Evolutionary conservation across 2,797 vertebrate species (phyloP), one percentile per base, ranked within the genome.

Genomic region (Mycteria americana): DNA sequence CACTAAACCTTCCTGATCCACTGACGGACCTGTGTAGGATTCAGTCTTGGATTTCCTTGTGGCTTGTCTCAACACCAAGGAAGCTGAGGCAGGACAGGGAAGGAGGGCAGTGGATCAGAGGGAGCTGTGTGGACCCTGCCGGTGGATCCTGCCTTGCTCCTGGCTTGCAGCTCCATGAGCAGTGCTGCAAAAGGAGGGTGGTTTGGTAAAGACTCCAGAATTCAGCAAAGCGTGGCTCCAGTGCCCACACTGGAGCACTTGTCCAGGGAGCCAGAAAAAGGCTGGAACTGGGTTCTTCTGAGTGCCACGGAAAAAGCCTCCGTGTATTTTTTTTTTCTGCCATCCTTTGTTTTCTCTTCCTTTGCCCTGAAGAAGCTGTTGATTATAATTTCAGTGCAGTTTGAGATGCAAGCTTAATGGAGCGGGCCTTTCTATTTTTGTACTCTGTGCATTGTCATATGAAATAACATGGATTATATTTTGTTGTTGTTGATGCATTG

Each of bases 341-440:
- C 57, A 89, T 45, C 73, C 50, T 88, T 89, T 92, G 53, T 93
- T 95, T 78, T 67, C 48, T 75, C 51, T 95, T 91, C 65, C 85
- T 73, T 73, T 92, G 83, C 91, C 95, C 92, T 86, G 94, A 96
- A 96, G 95, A 97, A 94, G 88, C 92, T 93, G 76, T 93, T 97
- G 97, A 93, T 96, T 92, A 77, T 94, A 96, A 97, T 97, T 97
- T 95, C 89, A 95, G 88, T 85, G 88, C 86, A 75, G 90, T 88
- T 88, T 91, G 91, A 94, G 92, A 95, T 85, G 90, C 95, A 96
- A 89, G 88, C 92, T 92, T 92, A 96, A 93, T 79, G 83, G 88
- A 95, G 86, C 73, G 3, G 85, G 62, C 86, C 86, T 92, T 95
- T 94, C 94, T 96, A 92, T 96, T 96, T 97, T 95, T 37, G 64